Percentiles rank a stretch among this genome's conserved stretches.
These are phyloP conservation scores for Sminthurides aquaticus DNA, from an alignment of 2,888 invertebrate genomes.

Conservation along the genomic window DNA sequence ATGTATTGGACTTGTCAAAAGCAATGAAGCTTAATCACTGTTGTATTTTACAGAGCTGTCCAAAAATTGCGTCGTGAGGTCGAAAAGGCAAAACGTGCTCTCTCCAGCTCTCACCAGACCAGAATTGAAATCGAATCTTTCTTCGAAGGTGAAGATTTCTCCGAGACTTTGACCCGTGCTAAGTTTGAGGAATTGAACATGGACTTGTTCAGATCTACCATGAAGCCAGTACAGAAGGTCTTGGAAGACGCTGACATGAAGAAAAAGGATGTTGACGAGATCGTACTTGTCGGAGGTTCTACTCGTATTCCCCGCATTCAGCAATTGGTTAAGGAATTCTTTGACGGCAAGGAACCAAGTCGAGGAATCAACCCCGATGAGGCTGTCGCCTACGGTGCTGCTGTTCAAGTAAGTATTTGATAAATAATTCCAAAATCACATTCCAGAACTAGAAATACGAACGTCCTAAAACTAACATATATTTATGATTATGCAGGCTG, in stretches of 20 bases:
- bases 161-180: conserved; percentile 92
- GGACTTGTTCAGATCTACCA: conserved; percentile 66
- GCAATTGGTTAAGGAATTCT: conserved; percentile 86
- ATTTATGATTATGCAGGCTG: conserved; percentile 98
- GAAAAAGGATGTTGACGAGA: conserved; percentile 96
- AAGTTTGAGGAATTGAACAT: conserved; percentile 98
- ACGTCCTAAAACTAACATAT: no score
- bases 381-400: conserved; percentile 66
- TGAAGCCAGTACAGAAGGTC: conserved; percentile 92
- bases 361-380: conserved; percentile 98
- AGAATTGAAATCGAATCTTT: conserved; percentile 98
- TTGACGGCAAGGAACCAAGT: conserved; percentile 95
- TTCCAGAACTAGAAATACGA: no score
- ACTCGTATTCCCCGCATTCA: conserved; percentile 96
- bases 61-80: conserved; percentile 95
- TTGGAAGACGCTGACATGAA: conserved; percentile 98
- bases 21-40: no score
- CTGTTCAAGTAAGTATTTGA: conserved; percentile 55
- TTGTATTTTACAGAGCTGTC: conserved; percentile 79
- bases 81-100: conserved; percentile 92
- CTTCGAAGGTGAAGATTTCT: conserved; percentile 97
- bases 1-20: no score
- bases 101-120: conserved; percentile 90
- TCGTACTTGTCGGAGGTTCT: conserved; percentile 96
- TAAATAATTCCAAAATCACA: no score